Evolutionary conservation across 2,888 invertebrate species (phyloP).

Genomic region (Rapana venosa): DNA sequence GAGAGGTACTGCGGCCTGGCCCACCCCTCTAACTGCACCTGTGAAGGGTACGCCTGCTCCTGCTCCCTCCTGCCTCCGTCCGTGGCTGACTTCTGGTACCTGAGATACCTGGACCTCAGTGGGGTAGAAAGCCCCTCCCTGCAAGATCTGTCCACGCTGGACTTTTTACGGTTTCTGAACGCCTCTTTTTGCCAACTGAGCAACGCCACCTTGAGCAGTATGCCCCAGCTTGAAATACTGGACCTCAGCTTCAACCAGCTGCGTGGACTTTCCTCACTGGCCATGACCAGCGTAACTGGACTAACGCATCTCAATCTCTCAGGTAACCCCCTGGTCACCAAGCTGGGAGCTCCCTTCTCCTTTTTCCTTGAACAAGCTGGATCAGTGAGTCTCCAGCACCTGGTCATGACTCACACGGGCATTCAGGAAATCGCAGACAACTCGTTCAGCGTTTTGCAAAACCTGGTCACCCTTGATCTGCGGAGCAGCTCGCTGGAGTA

Average conservation of each 20-base stretch:
- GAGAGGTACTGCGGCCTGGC: constrained; percentile 40
- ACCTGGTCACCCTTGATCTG: background rate
- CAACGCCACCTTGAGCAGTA: background rate
- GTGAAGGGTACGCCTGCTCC: background rate
- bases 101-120: constrained; percentile 29
- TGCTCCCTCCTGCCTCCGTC: background rate
- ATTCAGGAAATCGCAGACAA: background rate
- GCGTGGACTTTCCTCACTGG: background rate
- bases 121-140: background rate
- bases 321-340: background rate
- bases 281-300: background rate
- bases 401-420: background rate
- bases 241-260: constrained; percentile 32
- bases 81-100: background rate
- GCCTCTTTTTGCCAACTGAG: background rate
- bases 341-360: background rate
- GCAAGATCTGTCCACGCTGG: background rate
- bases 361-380: background rate
- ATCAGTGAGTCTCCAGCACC: background rate
- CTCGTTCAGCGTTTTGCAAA: background rate
- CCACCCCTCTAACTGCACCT: background rate
- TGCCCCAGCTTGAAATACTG: constrained; percentile 31
- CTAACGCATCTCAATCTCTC: background rate
- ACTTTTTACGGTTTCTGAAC: background rate
- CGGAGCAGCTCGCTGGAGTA: background rate